These are phyloP conservation scores for Parnassius glacialis DNA, from an alignment of 2,888 invertebrate genomes.

Conservation along the genomic window DNA sequence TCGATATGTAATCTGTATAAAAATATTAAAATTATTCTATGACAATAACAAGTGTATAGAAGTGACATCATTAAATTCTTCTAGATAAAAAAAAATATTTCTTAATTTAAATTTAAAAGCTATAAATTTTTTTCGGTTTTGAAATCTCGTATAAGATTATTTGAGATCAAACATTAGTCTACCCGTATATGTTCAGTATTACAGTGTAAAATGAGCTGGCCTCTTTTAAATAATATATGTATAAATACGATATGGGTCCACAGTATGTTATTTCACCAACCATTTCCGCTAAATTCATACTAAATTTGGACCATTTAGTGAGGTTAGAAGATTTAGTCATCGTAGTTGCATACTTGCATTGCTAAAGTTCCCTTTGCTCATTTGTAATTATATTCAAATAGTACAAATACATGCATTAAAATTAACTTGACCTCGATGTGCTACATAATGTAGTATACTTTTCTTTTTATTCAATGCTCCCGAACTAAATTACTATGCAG, in stretches of 20 bases:
- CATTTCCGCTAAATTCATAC: slow-evolving; percentile 46
- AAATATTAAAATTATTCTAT: slow-evolving; percentile 41
- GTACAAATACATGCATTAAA: slow-evolving; percentile 29
- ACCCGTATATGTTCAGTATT: slow-evolving; percentile 43
- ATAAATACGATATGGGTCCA: slow-evolving; percentile 41
- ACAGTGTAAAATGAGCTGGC: slow-evolving; percentile 51
- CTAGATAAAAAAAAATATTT: slow-evolving; percentile 15
- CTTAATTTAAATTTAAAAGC: slow-evolving; percentile 32
- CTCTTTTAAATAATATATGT: slow-evolving; percentile 42
- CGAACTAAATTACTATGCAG: no score
- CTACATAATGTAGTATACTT: neutral
- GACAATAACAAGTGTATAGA: slow-evolving; percentile 47
- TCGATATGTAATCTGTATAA: slow-evolving; percentile 33
- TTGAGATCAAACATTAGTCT: slow-evolving; percentile 32
- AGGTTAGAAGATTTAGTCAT: slow-evolving; percentile 52
- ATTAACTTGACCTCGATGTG: slow-evolving; percentile 6
- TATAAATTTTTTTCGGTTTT: slow-evolving; percentile 50
- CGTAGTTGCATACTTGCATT: slow-evolving; percentile 42
- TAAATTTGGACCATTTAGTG: slow-evolving; percentile 70
- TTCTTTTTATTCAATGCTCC: no score
- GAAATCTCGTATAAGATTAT: slow-evolving; percentile 54
- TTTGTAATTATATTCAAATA: slow-evolving; percentile 43
- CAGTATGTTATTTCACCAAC: slow-evolving; percentile 37
- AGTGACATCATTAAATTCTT: slow-evolving; percentile 33
- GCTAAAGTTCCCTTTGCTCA: slow-evolving; percentile 41